A percentile compares a stretch with the other conserved stretches of the same genome.
These are phyloP conservation scores for Pachyramphus minor DNA, from an alignment of 2,113 vertebrate genomes.

Conservation along the genomic window DNA sequence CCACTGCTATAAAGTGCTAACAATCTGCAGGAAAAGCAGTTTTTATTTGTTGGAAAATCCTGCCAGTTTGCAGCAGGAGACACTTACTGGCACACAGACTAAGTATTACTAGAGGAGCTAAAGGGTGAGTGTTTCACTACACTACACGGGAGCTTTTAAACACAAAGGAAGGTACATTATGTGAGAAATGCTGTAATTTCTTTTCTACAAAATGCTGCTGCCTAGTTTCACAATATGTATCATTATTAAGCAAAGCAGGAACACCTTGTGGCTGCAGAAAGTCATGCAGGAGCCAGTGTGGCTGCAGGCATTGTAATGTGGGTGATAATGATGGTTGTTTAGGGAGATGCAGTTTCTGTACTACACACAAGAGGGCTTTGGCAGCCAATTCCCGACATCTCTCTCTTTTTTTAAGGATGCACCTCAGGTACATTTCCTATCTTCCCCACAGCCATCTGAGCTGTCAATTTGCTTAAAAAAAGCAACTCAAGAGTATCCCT, in stretches of 20 bases:
- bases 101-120: neutral
- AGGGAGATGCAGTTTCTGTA: neutral
- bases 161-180: neutral
- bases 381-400: neutral
- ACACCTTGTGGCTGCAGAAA: neutral
- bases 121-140: neutral
- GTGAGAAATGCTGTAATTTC: neutral
- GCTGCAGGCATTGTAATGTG: neutral
- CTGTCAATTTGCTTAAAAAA: neutral
- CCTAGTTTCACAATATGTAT: neutral
- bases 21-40: neutral
- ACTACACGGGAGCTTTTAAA: neutral
- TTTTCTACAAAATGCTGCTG: neutral
- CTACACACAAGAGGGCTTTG: neutral
- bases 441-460: neutral
- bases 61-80: neutral
- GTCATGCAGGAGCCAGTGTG: neutral
- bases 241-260: neutral
- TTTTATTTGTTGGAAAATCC: neutral
- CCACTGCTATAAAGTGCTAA: neutral
- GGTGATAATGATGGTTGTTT: neutral
- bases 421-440: neutral
- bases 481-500: neutral
- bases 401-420: neutral
- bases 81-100: neutral